Conservation (phyloP, 2,888 invertebrate species). For the Acrobasis repandana region DNA sequence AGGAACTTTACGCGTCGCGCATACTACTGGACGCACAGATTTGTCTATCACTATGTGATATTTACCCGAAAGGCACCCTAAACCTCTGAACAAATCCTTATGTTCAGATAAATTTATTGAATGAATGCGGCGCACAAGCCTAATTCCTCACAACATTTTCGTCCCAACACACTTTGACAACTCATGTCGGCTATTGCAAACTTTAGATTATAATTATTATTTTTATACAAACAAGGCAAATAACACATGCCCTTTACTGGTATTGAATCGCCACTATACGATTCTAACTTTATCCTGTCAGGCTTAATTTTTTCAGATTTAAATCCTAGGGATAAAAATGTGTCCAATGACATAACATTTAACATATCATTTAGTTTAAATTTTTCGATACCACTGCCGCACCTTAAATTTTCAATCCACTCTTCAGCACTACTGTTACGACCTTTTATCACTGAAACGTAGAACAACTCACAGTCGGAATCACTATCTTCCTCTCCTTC, state of each 20-base stretch:
- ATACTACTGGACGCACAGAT: conserved; percentile 24
- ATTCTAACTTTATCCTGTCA: conserved; percentile 24
- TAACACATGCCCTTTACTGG: conserved; percentile 25
- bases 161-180: conserved; percentile 6
- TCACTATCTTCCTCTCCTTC: conserved; percentile 9
- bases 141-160: conserved; percentile 19
- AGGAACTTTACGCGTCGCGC: conserved; percentile 28
- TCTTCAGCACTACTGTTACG: not conserved
- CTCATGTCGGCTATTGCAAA: conserved; percentile 24
- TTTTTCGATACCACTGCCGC: not conserved
- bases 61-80: conserved; percentile 28
- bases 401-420: not conserved
- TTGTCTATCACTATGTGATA: conserved; percentile 28
- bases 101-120: conserved; percentile 8
- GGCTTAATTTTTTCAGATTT: not conserved
- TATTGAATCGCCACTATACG: conserved; percentile 27
- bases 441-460: conserved; percentile 9
- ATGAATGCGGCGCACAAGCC: conserved; percentile 24
- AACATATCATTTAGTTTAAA: not conserved
- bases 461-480: conserved; percentile 21
- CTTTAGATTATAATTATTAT: conserved; percentile 22
- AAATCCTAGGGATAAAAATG: conserved; percentile 3
- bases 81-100: conserved; percentile 24
- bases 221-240: conserved; percentile 20
- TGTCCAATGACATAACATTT: conserved; percentile 2